phyloP scores from a whole-genome alignment of 2,113 vertebrate species.

The Elachura formosa region DNA sequence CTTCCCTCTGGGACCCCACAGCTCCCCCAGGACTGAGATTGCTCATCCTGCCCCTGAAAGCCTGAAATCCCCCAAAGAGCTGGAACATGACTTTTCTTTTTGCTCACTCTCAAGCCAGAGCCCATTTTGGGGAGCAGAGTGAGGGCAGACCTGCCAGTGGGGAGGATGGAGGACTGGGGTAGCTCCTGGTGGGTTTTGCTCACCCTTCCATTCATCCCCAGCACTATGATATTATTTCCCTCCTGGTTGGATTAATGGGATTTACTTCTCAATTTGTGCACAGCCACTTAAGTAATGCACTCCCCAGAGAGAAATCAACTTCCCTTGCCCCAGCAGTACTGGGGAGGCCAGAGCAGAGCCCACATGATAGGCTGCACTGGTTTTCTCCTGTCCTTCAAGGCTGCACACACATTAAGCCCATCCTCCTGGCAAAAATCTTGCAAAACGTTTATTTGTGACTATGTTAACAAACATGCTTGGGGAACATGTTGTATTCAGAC shows the following conservation, averaged over 20 bases:
- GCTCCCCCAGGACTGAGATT: neutral
- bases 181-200: neutral
- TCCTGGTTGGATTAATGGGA: neutral
- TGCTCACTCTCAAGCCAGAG: fast-evolving
- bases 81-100: neutral
- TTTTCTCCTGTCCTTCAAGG: neutral
- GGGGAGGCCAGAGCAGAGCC: neutral
- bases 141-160: neutral
- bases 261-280: neutral
- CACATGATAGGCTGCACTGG: neutral
- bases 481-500: constrained; percentile 13
- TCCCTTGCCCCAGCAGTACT: neutral
- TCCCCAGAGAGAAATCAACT: neutral
- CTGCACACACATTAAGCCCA: neutral
- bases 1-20: neutral
- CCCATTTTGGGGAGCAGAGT: fast-evolving
- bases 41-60: neutral
- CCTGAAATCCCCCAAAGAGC: neutral
- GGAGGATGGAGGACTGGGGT: fast-evolving
- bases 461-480: neutral
- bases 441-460: neutral
- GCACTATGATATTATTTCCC: neutral
- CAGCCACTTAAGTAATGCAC: neutral
- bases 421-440: neutral
- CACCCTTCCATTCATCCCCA: neutral